These are phyloP conservation scores for Ondatra zibethicus DNA, from an alignment of 2,113 vertebrate genomes.

Conservation along the genomic window DNA sequence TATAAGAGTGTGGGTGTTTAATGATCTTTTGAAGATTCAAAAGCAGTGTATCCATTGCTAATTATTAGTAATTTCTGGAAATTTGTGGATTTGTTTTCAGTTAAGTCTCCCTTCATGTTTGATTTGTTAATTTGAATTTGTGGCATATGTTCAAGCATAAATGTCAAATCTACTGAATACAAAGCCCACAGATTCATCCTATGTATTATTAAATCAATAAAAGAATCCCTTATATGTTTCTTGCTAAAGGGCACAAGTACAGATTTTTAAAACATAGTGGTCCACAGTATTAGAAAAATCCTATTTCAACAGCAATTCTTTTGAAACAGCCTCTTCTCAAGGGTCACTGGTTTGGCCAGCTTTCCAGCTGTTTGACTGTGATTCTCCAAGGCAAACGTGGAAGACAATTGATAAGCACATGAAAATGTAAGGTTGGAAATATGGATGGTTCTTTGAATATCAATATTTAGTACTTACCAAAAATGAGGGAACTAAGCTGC, in stretches of 20 bases:
- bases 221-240: slow-evolving; percentile 30
- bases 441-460: neutral
- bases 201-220: slow-evolving; percentile 70
- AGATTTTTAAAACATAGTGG: slow-evolving; percentile 61
- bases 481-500: neutral
- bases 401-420: neutral
- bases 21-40: neutral
- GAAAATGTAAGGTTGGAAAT: neutral
- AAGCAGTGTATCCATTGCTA: neutral
- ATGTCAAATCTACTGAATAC: slow-evolving; percentile 29
- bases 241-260: slow-evolving; percentile 67
- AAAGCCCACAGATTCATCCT: slow-evolving; percentile 50
- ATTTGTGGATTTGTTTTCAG: neutral
- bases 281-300: slow-evolving; percentile 64
- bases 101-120: slow-evolving; percentile 20
- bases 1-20: neutral
- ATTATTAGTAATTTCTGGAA: neutral
- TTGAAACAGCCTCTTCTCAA: slow-evolving; percentile 57
- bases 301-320: slow-evolving; percentile 73
- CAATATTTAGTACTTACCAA: neutral
- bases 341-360: slow-evolving; percentile 57
- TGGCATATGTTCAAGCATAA: slow-evolving; percentile 40
- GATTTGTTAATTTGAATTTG: slow-evolving; percentile 55
- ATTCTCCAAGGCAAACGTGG: neutral
- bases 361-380: neutral